phyloP scores from a whole-genome alignment of 2,888 invertebrate genomes.

The Eupithecia centaureata region DNA sequence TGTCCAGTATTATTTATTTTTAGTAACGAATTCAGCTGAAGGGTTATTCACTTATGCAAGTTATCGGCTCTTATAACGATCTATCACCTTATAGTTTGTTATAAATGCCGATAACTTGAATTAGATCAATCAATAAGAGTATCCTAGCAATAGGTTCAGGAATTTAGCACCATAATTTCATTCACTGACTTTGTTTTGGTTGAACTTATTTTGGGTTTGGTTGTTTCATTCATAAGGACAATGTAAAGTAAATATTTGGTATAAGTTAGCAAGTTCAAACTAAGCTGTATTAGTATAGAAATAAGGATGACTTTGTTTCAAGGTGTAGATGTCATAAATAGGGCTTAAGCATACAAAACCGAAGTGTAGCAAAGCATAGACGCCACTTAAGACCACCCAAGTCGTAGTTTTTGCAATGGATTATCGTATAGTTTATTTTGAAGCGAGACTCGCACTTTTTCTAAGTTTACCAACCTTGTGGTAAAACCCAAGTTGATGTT shows the following conservation, averaged over 20 bases:
- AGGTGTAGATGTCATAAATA: slow-evolving; percentile 49
- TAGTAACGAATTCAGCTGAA: background rate
- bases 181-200: slow-evolving; percentile 41
- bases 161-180: slow-evolving; percentile 30
- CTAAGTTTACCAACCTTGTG: slow-evolving; percentile 15
- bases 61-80: no score
- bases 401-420: slow-evolving; percentile 69
- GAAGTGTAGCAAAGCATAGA: slow-evolving; percentile 69
- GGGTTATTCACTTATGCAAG: background rate
- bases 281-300: slow-evolving; percentile 8
- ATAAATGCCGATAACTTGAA: background rate
- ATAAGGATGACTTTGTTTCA: slow-evolving; percentile 35
- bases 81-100: no score
- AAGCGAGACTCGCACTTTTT: slow-evolving; percentile 56
- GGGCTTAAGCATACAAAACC: slow-evolving; percentile 64
- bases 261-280: slow-evolving; percentile 55
- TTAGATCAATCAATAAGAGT: background rate
- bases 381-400: slow-evolving; percentile 81
- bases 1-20: no score
- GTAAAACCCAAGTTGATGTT: slow-evolving; percentile 10
- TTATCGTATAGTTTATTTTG: slow-evolving; percentile 69
- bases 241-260: slow-evolving; percentile 74
- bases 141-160: background rate
- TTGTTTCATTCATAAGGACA: slow-evolving; percentile 80
- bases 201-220: slow-evolving; percentile 59